These are phyloP conservation scores for Bucco capensis DNA, from an alignment of 2,113 vertebrate genomes.

Conservation along the genomic window DNA sequence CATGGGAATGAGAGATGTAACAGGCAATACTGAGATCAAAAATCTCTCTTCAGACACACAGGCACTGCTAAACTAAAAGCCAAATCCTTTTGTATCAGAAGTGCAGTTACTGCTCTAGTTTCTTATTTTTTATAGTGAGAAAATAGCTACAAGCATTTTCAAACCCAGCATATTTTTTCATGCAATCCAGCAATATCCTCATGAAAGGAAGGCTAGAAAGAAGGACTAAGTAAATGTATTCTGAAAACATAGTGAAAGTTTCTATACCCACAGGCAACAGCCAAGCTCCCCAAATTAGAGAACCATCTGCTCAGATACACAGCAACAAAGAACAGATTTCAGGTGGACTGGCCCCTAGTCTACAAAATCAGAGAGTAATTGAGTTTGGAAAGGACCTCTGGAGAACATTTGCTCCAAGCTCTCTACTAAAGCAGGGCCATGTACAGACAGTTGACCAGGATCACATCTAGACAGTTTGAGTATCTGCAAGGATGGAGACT, in stretches of 20 bases:
- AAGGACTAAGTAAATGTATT: not conserved
- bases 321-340: not conserved
- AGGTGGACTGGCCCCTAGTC: accelerated
- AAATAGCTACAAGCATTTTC: not conserved
- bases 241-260: not conserved
- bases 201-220: not conserved
- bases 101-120: not conserved
- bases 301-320: not conserved
- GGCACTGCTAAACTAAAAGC: not conserved
- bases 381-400: not conserved
- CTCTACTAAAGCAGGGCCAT: not conserved
- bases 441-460: accelerated
- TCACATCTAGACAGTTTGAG: too few relatives aligned
- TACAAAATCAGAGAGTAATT: not conserved
- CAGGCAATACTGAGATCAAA: not conserved
- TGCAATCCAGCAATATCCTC: not conserved
- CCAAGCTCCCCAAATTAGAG: not conserved
- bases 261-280: not conserved
- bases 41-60: not conserved
- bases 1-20: not conserved
- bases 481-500: not conserved
- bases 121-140: not conserved
- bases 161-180: not conserved
- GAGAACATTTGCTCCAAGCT: not conserved
- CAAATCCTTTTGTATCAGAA: not conserved